Evolutionary conservation across 2,797 vertebrate genomes (phyloP), one percentile per base, ranked within the genome.

Genomic region (Ptychobarbus kaznakovi): DNA sequence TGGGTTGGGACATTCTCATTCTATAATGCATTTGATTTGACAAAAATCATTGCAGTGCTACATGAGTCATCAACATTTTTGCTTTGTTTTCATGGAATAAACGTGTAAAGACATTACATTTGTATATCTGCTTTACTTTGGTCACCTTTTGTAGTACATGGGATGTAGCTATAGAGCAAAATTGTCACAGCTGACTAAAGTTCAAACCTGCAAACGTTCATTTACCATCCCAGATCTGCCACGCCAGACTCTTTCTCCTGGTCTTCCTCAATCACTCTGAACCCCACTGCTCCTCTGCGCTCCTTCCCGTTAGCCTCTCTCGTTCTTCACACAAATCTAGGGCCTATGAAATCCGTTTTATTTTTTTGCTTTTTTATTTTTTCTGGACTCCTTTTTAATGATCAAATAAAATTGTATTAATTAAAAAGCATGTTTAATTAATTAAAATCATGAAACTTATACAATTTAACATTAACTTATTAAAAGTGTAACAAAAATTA

Each of bases 281-380:
- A 35, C 16, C 65, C 13, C 44, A 32, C 46, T 51, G 65, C 49
- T 40, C 68, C 8, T 66, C 40, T 77, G 1, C 32, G 11, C 65
- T 40, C 75, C 56, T 86, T 65, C 49, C 18, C 42, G 16, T 65
- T 42, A 53, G 46, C n/a, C 66, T 69, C 66, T 63, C 53, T 79
- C 72, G 35, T 28, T 70, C 51, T 77, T 68, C 44, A 38, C 58
- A 83, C n/a, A n/a, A n/a, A n/a, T n/a, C n/a, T n/a, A n/a, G n/a
- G n/a, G n/a, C n/a, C n/a, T n/a, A n/a, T n/a, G n/a, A n/a, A n/a
- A n/a, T n/a, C n/a, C n/a, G n/a, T n/a, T n/a, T n/a, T n/a, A n/a
- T n/a, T n/a, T n/a, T n/a, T n/a, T n/a, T n/a, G n/a, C n/a, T n/a
- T n/a, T n/a, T n/a, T n/a, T n/a, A n/a, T n/a, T n/a, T n/a, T n/a